These are phyloP conservation scores for Acheta domesticus DNA, from an alignment of 2,888 invertebrate genomes.

Conservation along the genomic window DNA sequence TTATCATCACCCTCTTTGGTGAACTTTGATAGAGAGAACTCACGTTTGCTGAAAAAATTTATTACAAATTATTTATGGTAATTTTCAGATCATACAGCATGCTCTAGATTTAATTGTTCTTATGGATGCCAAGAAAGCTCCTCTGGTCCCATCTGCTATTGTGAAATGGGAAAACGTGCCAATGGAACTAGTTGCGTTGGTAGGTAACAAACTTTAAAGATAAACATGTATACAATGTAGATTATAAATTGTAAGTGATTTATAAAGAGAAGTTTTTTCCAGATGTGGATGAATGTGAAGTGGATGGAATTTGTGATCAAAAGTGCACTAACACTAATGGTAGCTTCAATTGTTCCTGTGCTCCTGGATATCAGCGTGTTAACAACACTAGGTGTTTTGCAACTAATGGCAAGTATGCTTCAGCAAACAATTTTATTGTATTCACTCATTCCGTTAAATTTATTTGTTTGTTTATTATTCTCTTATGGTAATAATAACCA, in stretches of 20 bases:
- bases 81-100: background rate
- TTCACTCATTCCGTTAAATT: slow-evolving; percentile 23
- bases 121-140: background rate
- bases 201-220: background rate
- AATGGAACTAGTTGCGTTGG: background rate
- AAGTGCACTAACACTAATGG: slow-evolving; percentile 64
- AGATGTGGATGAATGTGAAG: slow-evolving; percentile 76
- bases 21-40: too few species aligned
- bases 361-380: slow-evolving; percentile 60
- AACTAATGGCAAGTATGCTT: slow-evolving; percentile 60
- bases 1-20: too few species aligned
- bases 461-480: too few species aligned
- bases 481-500: too few species aligned
- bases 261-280: slow-evolving; percentile 34
- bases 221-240: too few species aligned
- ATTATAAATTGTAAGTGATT: too few species aligned
- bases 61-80: background rate
- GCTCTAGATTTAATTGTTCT: background rate
- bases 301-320: slow-evolving; percentile 71
- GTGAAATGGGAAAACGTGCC: background rate
- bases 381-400: slow-evolving; percentile 62
- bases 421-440: background rate
- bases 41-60: too few species aligned
- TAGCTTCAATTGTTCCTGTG: slow-evolving; percentile 70
- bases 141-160: background rate